phyloP scores from a whole-genome alignment of 2,888 invertebrate genomes.

The Euzetes globulus region DNA sequence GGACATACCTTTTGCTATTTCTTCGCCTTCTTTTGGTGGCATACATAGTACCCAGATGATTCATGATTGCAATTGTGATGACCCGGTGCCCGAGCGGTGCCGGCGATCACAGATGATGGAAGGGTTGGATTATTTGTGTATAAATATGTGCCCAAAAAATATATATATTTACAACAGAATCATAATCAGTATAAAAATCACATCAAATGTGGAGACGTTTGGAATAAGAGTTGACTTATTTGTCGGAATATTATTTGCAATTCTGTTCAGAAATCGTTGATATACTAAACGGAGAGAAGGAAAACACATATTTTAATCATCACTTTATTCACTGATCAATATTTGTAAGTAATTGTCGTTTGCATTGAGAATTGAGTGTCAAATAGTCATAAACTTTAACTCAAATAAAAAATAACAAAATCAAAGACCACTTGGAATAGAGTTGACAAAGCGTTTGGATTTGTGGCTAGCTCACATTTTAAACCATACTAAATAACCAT shows the following conservation, averaged over 20 bases:
- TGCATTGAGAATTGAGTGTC: background rate
- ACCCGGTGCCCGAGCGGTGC: background rate
- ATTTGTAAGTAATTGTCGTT: background rate
- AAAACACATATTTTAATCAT: constrained; percentile 1
- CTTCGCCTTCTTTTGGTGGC: constrained; percentile 89
- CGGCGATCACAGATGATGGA: background rate
- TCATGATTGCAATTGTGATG: constrained; percentile 45
- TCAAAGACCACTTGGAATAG: background rate
- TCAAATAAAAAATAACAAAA: background rate
- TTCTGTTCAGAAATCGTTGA: background rate
- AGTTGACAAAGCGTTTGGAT: no score
- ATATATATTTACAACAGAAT: background rate
- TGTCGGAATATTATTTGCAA: background rate
- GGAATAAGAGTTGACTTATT: background rate
- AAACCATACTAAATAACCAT: background rate
- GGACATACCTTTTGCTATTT: constrained; percentile 85
- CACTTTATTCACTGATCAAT: background rate
- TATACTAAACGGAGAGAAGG: constrained; percentile 9
- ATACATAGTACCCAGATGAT: constrained; percentile 90
- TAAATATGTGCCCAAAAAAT: background rate
- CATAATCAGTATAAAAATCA: constrained; percentile 5
- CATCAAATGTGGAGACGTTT: background rate
- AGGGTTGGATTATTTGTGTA: constrained; percentile 2
- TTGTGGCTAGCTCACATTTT: constrained; percentile 2
- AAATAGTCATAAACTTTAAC: background rate